A percentile compares a stretch with the other conserved stretches of the same genome.
Conservation (phyloP, 2,888 invertebrate species). For the Phaonia tiefii region DNA sequence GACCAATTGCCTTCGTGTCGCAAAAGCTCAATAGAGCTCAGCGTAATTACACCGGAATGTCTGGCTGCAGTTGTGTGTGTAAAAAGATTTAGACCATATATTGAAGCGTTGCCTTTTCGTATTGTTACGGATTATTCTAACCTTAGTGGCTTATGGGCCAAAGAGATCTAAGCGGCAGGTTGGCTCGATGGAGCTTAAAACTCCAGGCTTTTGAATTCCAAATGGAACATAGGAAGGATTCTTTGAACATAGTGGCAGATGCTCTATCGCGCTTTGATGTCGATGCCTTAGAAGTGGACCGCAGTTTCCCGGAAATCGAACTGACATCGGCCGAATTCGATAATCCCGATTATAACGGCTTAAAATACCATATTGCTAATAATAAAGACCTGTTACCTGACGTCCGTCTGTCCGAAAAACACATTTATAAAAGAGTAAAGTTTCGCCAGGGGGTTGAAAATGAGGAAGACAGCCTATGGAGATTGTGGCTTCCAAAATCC, state of each 20-base stretch:
- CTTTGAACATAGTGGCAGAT: slow-evolving; percentile 14
- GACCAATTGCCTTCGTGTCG: slow-evolving; percentile 21
- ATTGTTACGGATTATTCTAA: slow-evolving; percentile 47
- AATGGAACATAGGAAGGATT: slow-evolving; percentile 32
- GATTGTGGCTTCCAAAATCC: slow-evolving; percentile 22
- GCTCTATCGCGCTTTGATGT: slow-evolving; percentile 35
- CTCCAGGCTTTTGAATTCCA: slow-evolving; percentile 7
- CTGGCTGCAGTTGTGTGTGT: slow-evolving; percentile 42
- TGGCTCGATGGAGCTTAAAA: slow-evolving; percentile 14
- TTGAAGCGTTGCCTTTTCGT: slow-evolving; percentile 41
- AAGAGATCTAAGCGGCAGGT: slow-evolving; percentile 24
- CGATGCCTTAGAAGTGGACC: not conserved
- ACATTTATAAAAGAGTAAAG: slow-evolving; percentile 10
- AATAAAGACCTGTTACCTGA: slow-evolving; percentile 26
- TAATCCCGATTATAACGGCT: not conserved
- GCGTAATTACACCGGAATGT: slow-evolving; percentile 38
- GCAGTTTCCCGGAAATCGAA: too few relatives aligned
- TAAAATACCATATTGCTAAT: slow-evolving; percentile 1
- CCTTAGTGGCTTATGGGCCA: slow-evolving; percentile 42
- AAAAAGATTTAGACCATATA: slow-evolving; percentile 25
- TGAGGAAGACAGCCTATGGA: slow-evolving; percentile 3
- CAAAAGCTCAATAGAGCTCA: slow-evolving; percentile 33
- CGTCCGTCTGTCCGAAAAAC: slow-evolving; percentile 3
- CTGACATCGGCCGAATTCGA: not conserved
- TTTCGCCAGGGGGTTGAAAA: not conserved